Conservation (phyloP, 1,140 invertebrate species). For the Adoxophyes honmai region DNA sequence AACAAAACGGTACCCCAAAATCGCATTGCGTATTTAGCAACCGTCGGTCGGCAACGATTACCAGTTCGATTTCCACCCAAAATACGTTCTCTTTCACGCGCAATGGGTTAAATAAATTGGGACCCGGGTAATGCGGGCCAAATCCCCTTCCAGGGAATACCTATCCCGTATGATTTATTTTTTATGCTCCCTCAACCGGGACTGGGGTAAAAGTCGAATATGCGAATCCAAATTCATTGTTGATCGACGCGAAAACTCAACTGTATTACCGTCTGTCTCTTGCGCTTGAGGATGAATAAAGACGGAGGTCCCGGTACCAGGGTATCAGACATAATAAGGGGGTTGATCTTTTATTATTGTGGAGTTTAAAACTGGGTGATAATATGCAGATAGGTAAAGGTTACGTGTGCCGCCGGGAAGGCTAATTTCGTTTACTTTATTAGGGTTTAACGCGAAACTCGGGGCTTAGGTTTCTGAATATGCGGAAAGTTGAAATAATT, state of each 20-base stretch:
- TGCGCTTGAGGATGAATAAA: background rate
- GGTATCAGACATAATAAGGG: background rate
- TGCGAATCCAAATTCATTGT: conserved; percentile 13
- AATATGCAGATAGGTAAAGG: background rate
- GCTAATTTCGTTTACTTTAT: conserved; percentile 8
- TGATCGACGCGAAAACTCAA: conserved; percentile 9
- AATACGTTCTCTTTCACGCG: conserved; percentile 13
- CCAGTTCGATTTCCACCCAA: background rate
- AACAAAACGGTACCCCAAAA: conserved; percentile 2
- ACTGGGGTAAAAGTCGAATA: conserved; percentile 10
- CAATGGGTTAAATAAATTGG: conserved; percentile 15
- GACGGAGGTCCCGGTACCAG: background rate
- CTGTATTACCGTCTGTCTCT: conserved; percentile 5
- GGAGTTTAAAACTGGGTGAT: conserved; percentile 9
- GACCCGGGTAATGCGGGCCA: conserved; percentile 11
- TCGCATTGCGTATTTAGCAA: conserved; percentile 10
- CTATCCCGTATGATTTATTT: conserved; percentile 16
- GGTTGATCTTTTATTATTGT: background rate
- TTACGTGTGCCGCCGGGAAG: background rate
- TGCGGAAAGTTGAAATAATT: conserved; percentile 8
- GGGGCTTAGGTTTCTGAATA: background rate
- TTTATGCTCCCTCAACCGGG: conserved; percentile 11
- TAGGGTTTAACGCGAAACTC: conserved; percentile 8
- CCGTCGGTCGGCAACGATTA: conserved; percentile 2
- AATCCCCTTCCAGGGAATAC: conserved; percentile 9